phyloP scores from a whole-genome alignment of 2,797 vertebrate genomes.

The Semaprochilodus insignis region DNA sequence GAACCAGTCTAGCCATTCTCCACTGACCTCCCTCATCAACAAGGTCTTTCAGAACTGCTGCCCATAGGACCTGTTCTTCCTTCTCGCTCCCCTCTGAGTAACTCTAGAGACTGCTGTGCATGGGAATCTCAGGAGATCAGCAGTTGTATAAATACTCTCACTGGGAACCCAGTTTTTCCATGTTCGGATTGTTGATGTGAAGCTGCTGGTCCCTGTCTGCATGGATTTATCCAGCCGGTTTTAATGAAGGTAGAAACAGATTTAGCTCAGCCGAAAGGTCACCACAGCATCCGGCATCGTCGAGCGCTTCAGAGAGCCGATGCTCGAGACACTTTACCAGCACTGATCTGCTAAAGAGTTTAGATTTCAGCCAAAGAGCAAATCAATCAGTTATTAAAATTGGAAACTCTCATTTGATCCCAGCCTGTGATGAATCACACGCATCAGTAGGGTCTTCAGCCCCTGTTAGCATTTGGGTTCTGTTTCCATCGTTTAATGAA shows the following conservation, averaged over 20 bases:
- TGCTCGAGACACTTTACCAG: not conserved
- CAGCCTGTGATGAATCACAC: conserved; percentile 40
- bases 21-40: too few relatives aligned
- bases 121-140: too few relatives aligned
- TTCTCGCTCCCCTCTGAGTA: too few relatives aligned
- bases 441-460: conserved; percentile 45
- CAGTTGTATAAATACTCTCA: too few relatives aligned
- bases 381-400: conserved; percentile 35
- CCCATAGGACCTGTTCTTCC: too few relatives aligned
- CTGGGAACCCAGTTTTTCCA: too few relatives aligned
- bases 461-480: conserved; percentile 21
- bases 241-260: not conserved
- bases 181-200: too few relatives aligned
- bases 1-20: too few relatives aligned
- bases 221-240: not conserved
- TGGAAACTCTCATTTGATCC: conserved; percentile 9
- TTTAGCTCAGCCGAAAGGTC: conserved; percentile 13
- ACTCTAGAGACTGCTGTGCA: too few relatives aligned
- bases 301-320: not conserved
- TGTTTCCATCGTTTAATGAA: conserved; percentile 25
- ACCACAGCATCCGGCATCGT: not conserved
- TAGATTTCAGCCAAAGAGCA: conserved; percentile 19
- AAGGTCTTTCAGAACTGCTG: too few relatives aligned
- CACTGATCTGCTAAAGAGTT: conserved; percentile 24
- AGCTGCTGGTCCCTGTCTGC: too few relatives aligned